Evolutionary conservation across 2,797 vertebrate genomes (phyloP).

Genomic region (Moxostoma hubbsi): DNA sequence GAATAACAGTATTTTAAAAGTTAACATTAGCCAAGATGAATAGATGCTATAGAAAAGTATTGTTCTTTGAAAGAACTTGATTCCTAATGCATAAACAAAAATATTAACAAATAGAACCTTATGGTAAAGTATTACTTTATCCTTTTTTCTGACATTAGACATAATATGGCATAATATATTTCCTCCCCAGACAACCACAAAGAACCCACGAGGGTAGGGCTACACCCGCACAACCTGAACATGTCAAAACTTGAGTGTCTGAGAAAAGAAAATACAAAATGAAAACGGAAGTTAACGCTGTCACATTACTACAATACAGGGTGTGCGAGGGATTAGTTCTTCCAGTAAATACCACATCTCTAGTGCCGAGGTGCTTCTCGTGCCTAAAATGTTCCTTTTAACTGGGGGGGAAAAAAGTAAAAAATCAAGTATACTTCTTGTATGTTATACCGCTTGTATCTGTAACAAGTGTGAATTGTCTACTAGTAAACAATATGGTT

Average conservation of each 20-base stretch:
- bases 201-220: slow-evolving; percentile 29
- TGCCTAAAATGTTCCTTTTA: not conserved
- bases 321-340: not conserved
- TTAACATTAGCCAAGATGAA: no score
- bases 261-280: not conserved
- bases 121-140: no score
- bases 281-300: not conserved
- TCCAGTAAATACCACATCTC: slow-evolving; percentile 24
- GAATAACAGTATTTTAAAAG: no score
- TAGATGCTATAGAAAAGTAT: no score
- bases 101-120: no score
- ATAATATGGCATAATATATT: not conserved
- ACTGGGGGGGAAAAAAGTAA: not conserved
- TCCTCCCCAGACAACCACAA: slow-evolving; percentile 10
- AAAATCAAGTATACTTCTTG: not conserved
- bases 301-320: not conserved
- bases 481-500: not conserved
- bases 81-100: no score
- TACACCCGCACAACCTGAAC: slow-evolving; percentile 24
- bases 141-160: no score
- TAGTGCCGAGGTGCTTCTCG: slow-evolving; percentile 8
- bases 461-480: not conserved
- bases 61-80: no score
- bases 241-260: slow-evolving; percentile 31
- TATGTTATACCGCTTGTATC: not conserved